Percentiles rank a stretch among this genome's conserved stretches.
Evolutionary conservation across 2,888 invertebrate species (phyloP).

Genomic region (Sturmia bella): DNA sequence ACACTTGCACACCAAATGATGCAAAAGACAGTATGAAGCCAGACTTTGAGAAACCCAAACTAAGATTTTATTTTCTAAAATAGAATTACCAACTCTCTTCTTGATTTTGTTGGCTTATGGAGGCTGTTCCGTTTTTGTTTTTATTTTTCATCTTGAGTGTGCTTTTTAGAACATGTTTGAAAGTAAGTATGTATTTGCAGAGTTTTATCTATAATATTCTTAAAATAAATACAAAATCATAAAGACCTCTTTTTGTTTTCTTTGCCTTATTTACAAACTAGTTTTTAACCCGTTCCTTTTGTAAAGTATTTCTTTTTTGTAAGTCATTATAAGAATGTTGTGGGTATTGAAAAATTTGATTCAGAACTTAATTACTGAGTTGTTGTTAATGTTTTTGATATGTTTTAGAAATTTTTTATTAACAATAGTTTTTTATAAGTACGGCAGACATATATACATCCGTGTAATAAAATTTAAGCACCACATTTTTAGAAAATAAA

Average conservation of each 20-base stretch:
- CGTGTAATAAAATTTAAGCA: no score
- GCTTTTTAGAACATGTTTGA: neutral
- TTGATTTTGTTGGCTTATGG: neutral
- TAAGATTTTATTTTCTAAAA: no score
- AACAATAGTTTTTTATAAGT: no score
- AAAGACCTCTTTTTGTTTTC: slow-evolving; percentile 35
- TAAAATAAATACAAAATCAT: slow-evolving; percentile 1
- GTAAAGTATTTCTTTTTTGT: slow-evolving; percentile 2
- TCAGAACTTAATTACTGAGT: no score
- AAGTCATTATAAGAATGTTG: slow-evolving; percentile 10
- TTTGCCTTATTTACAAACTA: slow-evolving; percentile 64
- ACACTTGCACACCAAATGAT: neutral
- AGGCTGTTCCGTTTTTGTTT: slow-evolving; percentile 7
- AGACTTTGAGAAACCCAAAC: no score
- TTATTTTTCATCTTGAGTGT: neutral
- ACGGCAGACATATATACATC: no score
- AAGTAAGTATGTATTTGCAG: slow-evolving; percentile 9
- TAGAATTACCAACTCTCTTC: slow-evolving; percentile 12
- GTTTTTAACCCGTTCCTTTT: slow-evolving; percentile 60
- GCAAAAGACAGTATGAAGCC: neutral
- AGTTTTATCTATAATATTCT: slow-evolving; percentile 33
- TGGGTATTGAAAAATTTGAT: neutral
- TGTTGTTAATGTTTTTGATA: no score
- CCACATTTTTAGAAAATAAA: no score
- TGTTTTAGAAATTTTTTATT: no score